A percentile compares a stretch with the other conserved stretches of the same genome.
Evolutionary conservation across 2,113 vertebrate species (phyloP).

Genomic region (Enhydra lutris): DNA sequence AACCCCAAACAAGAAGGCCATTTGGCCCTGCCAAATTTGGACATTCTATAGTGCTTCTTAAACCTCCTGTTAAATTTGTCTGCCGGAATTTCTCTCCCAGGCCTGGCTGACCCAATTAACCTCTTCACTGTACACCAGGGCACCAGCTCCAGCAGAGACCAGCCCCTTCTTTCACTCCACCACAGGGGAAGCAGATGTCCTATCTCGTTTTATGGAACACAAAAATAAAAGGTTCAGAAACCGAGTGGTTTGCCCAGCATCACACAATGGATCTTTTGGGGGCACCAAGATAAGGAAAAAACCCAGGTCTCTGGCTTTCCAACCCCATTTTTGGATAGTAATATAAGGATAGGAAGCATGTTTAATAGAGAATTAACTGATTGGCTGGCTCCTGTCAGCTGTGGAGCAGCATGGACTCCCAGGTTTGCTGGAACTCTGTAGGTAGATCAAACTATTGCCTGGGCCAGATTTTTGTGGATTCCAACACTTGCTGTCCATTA

Average conservation of each 20-base stretch:
- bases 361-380: background rate
- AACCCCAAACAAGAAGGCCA: background rate
- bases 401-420: background rate
- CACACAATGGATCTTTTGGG: background rate
- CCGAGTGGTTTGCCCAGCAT: background rate
- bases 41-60: background rate
- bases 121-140: accelerated
- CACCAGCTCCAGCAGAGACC: background rate
- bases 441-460: background rate
- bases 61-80: background rate
- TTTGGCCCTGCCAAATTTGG: background rate
- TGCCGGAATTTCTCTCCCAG: background rate
- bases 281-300: background rate
- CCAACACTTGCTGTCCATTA: background rate
- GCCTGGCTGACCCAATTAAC: too few relatives aligned
- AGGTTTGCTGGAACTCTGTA: background rate
- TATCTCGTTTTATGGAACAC: background rate
- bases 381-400: background rate
- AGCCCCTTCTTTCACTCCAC: background rate
- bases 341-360: background rate
- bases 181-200: background rate
- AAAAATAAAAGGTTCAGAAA: background rate
- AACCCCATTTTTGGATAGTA: background rate
- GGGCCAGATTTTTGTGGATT: background rate
- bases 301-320: background rate